Evolutionary conservation across 2,797 vertebrate species (phyloP), one percentile per base, ranked within the genome.

Genomic region (Acropternis orthonyx): DNA sequence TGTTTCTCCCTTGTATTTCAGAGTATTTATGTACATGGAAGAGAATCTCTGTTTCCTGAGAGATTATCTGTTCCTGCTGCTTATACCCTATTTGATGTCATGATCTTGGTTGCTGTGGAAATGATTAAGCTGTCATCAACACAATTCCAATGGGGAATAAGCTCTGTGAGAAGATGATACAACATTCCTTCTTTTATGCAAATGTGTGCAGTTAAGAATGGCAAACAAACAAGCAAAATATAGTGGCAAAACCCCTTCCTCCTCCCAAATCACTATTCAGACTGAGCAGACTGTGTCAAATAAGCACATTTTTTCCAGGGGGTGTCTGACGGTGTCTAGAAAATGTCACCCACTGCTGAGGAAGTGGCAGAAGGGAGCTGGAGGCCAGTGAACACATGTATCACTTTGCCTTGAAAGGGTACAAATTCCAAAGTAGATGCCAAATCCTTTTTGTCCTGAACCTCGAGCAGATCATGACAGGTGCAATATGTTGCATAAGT

Each of bases 51-150:
- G 44, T 90, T 95, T 92, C 82, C 71, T 89, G 82, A 92, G 93
- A 95, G 59, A 95, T 95, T 49, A 43, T 93, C 71, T 89, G 72
- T 85, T 96, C 93, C 88, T 94, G 26, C 61, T 81, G 62, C 73
- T 87, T 94, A 62, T 84, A 66, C 17, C 15, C 43, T 54, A 41
- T 88, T 93, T 92, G 65, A 78, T 95, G 94, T 81, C 94, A 75
- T 55, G 81, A 93, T 97, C 92, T 72, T 26, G 36, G 95, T 97
- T 96, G 94, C 95, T 88, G 94, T 97, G 95, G 95, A 95, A 96
- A 97, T 97, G 87, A 94, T 96, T 93, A 96, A 94, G 85, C 85
- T 95, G 85, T 95, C 96, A 95, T 97, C 83, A 96, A 76, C 69
- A 85, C 46, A 54, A 92, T 82, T 95, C 95, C 77, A 54, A 72